Evolutionary conservation across 2,888 invertebrate species (phyloP), one percentile per base, ranked within the genome.

Genomic region (Hyles lineata): DNA sequence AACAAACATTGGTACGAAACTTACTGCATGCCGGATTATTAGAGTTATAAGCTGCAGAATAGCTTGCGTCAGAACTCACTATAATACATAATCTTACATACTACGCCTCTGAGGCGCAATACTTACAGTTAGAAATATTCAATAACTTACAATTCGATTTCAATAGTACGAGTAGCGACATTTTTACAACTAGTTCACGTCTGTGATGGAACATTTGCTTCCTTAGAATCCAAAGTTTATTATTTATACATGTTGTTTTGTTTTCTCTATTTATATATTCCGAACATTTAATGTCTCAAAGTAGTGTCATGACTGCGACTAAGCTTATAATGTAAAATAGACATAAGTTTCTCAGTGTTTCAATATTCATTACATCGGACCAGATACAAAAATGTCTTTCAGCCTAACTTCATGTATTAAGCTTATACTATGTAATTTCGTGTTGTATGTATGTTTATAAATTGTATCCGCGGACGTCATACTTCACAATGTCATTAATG

Each of bases 1-100:
- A 94, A 91, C 86, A 85, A 91, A 90, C 80, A 86, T 83, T 88
- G 92, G 89, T 90, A 90, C 86, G 90, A 82, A 91, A 90, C 86
- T 89, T 90, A 89, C 89, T 89, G 92, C 89, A 89, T 88, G 92
- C 88, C 84, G 91, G 92, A 90, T 89, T 87, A 84, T 85, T 89
- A 90, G 83, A 85, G 87, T 90, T 88, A 86, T 88, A 90, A 81
- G 87, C 89, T 90, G 87, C 87, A 85, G 77, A 85, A 84, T 89
- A 88, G 89, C 87, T 90, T 90, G 86, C 87, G 83, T 89, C 89
- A 85, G 84, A 78, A 87, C 79, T 86, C 82, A 82, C 76, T 81
- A 76, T 85, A 84, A 83, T 78, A 82, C 84, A 82, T 80, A 81
- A 76, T 60, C 21, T 70, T 83, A 67, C 63, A 63, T 43, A 43